phyloP scores from a whole-genome alignment of 2,797 vertebrate species.

The Sebastes kiyomatsui region DNA sequence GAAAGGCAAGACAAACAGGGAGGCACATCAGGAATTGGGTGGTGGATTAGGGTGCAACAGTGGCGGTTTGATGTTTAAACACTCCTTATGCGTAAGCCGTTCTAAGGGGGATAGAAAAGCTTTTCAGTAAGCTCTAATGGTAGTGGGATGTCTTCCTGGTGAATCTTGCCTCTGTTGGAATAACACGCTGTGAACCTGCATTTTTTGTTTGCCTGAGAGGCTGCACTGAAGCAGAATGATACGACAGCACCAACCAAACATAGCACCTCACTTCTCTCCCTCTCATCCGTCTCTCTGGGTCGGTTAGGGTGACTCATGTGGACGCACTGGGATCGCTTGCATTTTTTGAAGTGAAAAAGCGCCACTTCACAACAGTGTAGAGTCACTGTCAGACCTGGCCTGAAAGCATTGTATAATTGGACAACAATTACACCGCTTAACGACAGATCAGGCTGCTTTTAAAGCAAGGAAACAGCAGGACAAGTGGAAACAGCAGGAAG shows the following conservation, averaged over 20 bases:
- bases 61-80: constrained; percentile 73
- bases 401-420: constrained; percentile 39
- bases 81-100: constrained; percentile 60
- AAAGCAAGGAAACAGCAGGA: background rate
- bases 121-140: constrained; percentile 68
- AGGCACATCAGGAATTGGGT: constrained; percentile 45
- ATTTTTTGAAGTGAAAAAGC: constrained; percentile 27
- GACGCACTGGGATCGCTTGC: constrained; percentile 1
- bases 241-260: constrained; percentile 35
- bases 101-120: constrained; percentile 61
- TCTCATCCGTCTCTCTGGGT: constrained; percentile 20
- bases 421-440: constrained; percentile 20
- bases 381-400: constrained; percentile 1
- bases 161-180: constrained; percentile 53
- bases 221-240: constrained; percentile 61
- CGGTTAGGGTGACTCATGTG: constrained; percentile 37
- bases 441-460: background rate
- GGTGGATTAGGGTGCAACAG: constrained; percentile 62
- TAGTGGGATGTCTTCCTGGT: constrained; percentile 53
- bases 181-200: constrained; percentile 61
- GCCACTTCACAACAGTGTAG: constrained; percentile 25
- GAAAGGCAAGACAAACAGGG: constrained; percentile 41
- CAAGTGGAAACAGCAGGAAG: background rate
- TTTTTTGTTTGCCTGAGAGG: constrained; percentile 58
- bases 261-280: constrained; percentile 23